These are phyloP conservation scores for Drosophila pseudotakahashii DNA, from an alignment of 2,888 invertebrate genomes.

Conservation along the genomic window DNA sequence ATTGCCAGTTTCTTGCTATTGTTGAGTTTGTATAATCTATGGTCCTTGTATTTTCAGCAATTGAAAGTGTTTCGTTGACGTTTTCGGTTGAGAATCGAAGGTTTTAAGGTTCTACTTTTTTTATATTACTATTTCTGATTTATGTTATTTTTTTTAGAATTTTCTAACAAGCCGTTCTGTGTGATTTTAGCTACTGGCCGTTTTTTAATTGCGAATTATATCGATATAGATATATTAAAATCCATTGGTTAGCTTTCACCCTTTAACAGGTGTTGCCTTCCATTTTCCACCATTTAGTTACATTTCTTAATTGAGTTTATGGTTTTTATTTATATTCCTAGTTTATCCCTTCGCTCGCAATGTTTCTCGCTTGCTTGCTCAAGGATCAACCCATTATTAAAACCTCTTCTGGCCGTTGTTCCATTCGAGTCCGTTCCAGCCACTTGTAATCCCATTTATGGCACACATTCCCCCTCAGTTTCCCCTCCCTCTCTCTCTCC, in stretches of 20 bases:
- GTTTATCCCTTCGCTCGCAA: conserved; percentile 3
- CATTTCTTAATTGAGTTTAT: conserved; percentile 10
- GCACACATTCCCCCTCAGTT: conserved; percentile 29
- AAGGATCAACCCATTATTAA: conserved; percentile 17
- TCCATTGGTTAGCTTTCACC: too few relatives aligned
- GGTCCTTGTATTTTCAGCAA: conserved; percentile 29
- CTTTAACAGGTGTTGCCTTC: neutral
- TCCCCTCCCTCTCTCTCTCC: too few relatives aligned
- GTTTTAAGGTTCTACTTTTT: neutral
- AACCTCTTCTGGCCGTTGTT: neutral
- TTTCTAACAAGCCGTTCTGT: too few relatives aligned
- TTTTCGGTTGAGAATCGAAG: neutral
- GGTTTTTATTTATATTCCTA: conserved; percentile 3
- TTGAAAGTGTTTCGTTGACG: conserved; percentile 19
- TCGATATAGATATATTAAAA: too few relatives aligned
- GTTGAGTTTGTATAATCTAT: conserved; percentile 28
- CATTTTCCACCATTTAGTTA: neutral
- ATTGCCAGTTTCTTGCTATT: conserved; percentile 29
- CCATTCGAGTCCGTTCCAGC: conserved; percentile 6
- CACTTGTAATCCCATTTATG: conserved; percentile 27
- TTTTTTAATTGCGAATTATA: too few relatives aligned
- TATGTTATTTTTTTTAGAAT: too few relatives aligned
- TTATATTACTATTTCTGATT: too few relatives aligned
- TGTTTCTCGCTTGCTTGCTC: conserved; percentile 1
- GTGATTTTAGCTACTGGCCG: too few relatives aligned